Conservation (phyloP, 1,140 invertebrate species). For the Brachionus plicatilis region DNA sequence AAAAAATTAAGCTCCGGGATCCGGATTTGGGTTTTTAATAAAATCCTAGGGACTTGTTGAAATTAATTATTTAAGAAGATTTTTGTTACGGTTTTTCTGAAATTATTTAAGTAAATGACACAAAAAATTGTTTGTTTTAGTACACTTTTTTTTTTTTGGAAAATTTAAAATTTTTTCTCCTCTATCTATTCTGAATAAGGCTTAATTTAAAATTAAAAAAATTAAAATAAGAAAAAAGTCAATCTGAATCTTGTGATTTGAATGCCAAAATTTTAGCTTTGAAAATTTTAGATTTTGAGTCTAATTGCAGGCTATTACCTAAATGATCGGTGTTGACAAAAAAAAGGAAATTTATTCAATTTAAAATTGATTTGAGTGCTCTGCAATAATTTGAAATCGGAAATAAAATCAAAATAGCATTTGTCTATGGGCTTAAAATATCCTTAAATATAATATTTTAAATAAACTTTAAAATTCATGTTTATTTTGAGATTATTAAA, state of each 20-base stretch:
- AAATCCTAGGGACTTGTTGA: neutral
- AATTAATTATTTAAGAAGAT: neutral
- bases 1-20: neutral
- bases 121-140: too few relatives aligned
- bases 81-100: neutral
- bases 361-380: neutral
- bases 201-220: too few relatives aligned
- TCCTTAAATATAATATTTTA: too few relatives aligned
- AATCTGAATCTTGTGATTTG: too few relatives aligned
- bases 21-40: neutral
- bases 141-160: too few relatives aligned
- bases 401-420: neutral
- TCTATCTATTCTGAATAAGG: too few relatives aligned
- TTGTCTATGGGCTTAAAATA: neutral
- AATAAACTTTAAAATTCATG: neutral
- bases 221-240: too few relatives aligned
- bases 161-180: too few relatives aligned
- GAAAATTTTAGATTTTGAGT: too few relatives aligned
- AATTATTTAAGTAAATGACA: neutral
- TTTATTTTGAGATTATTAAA: neutral
- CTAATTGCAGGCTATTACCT: neutral
- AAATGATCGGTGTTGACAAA: neutral
- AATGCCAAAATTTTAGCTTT: too few relatives aligned
- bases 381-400: neutral
- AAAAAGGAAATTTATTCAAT: neutral